These are phyloP conservation scores for Rhopalosiphum padi DNA, from an alignment of 1,140 invertebrate genomes.

Conservation along the genomic window DNA sequence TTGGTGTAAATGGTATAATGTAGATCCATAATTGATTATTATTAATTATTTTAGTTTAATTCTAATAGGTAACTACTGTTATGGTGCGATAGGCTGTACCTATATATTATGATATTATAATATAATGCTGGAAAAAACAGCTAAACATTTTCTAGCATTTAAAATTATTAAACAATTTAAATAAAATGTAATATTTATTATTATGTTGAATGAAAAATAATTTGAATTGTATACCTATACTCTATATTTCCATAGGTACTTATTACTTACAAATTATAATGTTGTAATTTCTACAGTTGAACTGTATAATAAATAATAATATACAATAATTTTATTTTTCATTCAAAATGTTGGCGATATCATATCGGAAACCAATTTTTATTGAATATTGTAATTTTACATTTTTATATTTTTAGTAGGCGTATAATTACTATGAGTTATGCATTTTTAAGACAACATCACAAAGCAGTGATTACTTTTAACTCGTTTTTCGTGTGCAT, in stretches of 20 bases:
- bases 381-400: background rate
- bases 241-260: no score
- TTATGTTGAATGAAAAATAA: background rate
- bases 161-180: background rate
- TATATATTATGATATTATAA: no score
- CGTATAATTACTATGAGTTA: no score
- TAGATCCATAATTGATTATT: no score
- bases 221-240: background rate
- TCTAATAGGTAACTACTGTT: no score
- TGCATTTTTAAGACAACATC: background rate
- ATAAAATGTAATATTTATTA: background rate
- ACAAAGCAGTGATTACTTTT: background rate
- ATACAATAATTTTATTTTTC: background rate
- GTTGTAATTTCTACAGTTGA: no score
- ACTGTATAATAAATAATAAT: no score
- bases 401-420: background rate
- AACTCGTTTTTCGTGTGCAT: no score
- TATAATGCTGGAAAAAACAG: background rate
- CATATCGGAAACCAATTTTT: background rate
- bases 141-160: background rate
- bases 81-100: background rate
- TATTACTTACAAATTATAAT: no score
- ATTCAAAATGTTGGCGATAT: background rate
- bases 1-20: no score
- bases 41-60: no score